Conservation (phyloP, 2,797 vertebrate species). For the Pangasius sanitwongsei region DNA sequence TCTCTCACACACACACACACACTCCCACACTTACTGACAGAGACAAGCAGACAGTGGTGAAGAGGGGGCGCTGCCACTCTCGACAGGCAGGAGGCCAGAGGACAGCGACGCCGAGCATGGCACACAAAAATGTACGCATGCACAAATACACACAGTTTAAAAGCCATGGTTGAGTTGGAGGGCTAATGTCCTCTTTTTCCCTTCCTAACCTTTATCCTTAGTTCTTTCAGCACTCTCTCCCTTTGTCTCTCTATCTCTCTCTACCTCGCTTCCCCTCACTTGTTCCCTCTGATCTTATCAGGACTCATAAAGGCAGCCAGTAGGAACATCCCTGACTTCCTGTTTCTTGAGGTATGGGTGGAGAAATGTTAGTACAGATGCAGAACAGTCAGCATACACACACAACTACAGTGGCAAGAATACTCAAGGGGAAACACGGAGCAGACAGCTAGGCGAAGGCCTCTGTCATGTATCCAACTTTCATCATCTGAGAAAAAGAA, state of each 20-base stretch:
- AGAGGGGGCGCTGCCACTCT: slow-evolving; percentile 54
- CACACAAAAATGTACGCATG: background rate
- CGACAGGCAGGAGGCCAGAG: slow-evolving; percentile 54
- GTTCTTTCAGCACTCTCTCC: slow-evolving; percentile 8
- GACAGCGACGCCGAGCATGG: slow-evolving; percentile 57
- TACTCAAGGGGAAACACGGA: slow-evolving; percentile 43
- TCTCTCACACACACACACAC: slow-evolving; percentile 21
- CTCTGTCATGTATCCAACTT: slow-evolving; percentile 58
- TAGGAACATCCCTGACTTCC: slow-evolving; percentile 68
- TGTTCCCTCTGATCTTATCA: slow-evolving; percentile 64
- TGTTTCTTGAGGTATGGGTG: slow-evolving; percentile 54
- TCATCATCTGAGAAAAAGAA: slow-evolving; percentile 44
- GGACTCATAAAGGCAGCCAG: slow-evolving; percentile 56
- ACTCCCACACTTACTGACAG: slow-evolving; percentile 51
- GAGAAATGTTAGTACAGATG: slow-evolving; percentile 20
- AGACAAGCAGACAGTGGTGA: slow-evolving; percentile 51
- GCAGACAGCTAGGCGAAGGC: slow-evolving; percentile 62
- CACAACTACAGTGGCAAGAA: slow-evolving; percentile 41
- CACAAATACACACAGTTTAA: slow-evolving; percentile 22
- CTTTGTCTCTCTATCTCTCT: slow-evolving; percentile 37
- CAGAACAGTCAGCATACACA: slow-evolving; percentile 19
- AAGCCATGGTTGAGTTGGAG: slow-evolving; percentile 56
- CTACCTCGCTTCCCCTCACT: slow-evolving; percentile 34
- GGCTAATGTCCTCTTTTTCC: slow-evolving; percentile 34
- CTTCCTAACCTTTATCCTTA: slow-evolving; percentile 5